Conservation (phyloP, 2,797 vertebrate species). For the Chromis chromis region DNA sequence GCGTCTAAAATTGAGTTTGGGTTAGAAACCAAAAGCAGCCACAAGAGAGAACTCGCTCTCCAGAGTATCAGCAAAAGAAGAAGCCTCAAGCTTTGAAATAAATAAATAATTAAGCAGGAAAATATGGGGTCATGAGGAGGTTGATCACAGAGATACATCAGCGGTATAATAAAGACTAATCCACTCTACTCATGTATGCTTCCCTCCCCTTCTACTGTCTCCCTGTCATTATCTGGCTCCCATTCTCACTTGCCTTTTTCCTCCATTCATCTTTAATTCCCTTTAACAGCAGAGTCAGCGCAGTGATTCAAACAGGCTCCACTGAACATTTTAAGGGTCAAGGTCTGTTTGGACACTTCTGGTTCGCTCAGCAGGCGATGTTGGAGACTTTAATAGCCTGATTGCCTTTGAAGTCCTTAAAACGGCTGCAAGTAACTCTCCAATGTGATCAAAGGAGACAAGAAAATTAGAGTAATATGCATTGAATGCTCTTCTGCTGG, state of each 20-base stretch:
- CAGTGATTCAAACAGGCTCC: conserved; percentile 46
- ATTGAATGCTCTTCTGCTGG: conserved; percentile 16
- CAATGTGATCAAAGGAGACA: conserved; percentile 60
- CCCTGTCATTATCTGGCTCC: conserved; percentile 34
- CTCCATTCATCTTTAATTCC: conserved; percentile 27
- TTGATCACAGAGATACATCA: conserved; percentile 34
- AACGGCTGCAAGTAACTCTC: conserved; percentile 48
- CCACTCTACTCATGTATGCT: conserved; percentile 11
- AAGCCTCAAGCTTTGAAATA: conserved; percentile 35
- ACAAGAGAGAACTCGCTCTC: conserved; percentile 38
- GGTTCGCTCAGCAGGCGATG: conserved; percentile 59
- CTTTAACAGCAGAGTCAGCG: conserved; percentile 6
- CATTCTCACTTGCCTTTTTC: conserved; percentile 14
- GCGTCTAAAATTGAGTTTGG: conserved; percentile 42
- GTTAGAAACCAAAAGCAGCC: conserved; percentile 31
- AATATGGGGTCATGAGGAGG: conserved; percentile 31
- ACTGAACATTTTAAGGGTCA: conserved; percentile 52
- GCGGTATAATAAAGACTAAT: conserved; percentile 28
- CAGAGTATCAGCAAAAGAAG: conserved; percentile 37
- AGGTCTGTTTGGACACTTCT: conserved; percentile 54
- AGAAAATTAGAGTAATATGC: conserved; percentile 44
- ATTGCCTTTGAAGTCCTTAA: conserved; percentile 71
- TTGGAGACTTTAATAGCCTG: conserved; percentile 58
- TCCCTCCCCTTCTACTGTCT: conserved; percentile 12
- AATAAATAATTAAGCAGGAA: conserved; percentile 39